Percentiles rank a stretch among this genome's conserved stretches.
Conservation (phyloP, 2,797 vertebrate species). For the Fistularia tabacaria region DNA sequence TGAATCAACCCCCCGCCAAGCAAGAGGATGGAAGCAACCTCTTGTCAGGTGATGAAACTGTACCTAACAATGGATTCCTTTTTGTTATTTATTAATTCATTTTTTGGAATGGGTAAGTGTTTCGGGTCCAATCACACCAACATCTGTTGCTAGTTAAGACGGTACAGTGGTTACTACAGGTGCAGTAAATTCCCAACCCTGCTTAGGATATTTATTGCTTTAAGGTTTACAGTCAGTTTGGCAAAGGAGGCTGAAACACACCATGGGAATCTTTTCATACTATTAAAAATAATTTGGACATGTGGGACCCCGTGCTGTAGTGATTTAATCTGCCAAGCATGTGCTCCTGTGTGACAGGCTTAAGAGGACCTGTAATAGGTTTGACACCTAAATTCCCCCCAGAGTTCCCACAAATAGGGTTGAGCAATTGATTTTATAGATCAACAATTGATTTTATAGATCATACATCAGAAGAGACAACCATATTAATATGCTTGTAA, state of each 20-base stretch:
- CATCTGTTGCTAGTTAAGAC: conserved; percentile 77
- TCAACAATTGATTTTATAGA: not conserved
- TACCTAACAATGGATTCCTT: conserved; percentile 53
- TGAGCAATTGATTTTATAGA: no score
- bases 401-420: conserved; percentile 6
- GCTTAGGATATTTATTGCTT: conserved; percentile 75
- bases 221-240: conserved; percentile 65
- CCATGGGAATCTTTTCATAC: conserved; percentile 62
- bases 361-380: conserved; percentile 10
- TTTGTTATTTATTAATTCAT: conserved; percentile 27
- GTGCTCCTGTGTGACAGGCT: conserved; percentile 30
- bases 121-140: conserved; percentile 42
- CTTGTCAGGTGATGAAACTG: conserved; percentile 57
- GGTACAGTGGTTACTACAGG: conserved; percentile 70
- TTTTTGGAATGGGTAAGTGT: conserved; percentile 20
- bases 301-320: conserved; percentile 42
- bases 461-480: not conserved
- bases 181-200: conserved; percentile 76
- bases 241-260: conserved; percentile 39
- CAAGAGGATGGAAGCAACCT: conserved; percentile 15
- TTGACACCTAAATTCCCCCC: conserved; percentile 17
- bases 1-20: conserved; percentile 29
- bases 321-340: conserved; percentile 50
- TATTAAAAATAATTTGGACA: conserved; percentile 68
- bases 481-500: no score